A percentile compares a stretch with the other conserved stretches of the same genome.
Evolutionary conservation across 2,888 invertebrate species (phyloP).

Genomic region (Melipona bicolor): DNA sequence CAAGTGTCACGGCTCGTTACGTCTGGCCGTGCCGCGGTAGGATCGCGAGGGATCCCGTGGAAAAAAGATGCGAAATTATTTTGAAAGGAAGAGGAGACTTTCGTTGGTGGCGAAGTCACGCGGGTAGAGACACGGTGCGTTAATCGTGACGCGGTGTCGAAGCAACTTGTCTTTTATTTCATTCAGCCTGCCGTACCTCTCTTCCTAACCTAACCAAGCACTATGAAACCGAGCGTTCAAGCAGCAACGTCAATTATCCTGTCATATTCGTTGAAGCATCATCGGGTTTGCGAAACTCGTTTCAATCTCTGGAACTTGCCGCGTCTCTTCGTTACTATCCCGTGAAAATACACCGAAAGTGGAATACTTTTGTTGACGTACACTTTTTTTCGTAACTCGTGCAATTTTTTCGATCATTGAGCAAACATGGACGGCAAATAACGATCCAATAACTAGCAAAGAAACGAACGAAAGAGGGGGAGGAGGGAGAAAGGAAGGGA

Average conservation of each 20-base stretch:
- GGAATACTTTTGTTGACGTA: not conserved
- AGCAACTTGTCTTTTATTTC: not conserved
- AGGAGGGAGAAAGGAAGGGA: not conserved
- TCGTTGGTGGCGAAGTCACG: slow-evolving; percentile 73
- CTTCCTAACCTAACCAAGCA: too few species aligned
- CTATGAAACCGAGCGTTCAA: not conserved
- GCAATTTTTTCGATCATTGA: slow-evolving; percentile 4
- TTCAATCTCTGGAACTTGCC: not conserved
- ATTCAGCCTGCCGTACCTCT: not conserved
- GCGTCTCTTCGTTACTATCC: not conserved
- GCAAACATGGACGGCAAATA: slow-evolving; percentile 33
- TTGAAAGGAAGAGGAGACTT: slow-evolving; percentile 83
- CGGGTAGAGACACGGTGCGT: slow-evolving; percentile 29
- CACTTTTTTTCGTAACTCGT: slow-evolving; percentile 1
- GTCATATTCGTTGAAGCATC: not conserved
- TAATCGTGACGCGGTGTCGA: slow-evolving; percentile 34
- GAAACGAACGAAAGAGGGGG: not conserved
- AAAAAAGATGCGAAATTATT: slow-evolving; percentile 76
- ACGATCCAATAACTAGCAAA: not conserved
- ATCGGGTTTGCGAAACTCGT: not conserved
- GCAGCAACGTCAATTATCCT: not conserved
- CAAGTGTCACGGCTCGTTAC: slow-evolving; percentile 78
- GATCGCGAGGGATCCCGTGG: slow-evolving; percentile 57
- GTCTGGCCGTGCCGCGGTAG: slow-evolving; percentile 48
- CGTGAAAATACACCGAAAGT: not conserved